Evolutionary conservation across 1,140 invertebrate species (phyloP).

Genomic region (Thereuonema tuberculata): DNA sequence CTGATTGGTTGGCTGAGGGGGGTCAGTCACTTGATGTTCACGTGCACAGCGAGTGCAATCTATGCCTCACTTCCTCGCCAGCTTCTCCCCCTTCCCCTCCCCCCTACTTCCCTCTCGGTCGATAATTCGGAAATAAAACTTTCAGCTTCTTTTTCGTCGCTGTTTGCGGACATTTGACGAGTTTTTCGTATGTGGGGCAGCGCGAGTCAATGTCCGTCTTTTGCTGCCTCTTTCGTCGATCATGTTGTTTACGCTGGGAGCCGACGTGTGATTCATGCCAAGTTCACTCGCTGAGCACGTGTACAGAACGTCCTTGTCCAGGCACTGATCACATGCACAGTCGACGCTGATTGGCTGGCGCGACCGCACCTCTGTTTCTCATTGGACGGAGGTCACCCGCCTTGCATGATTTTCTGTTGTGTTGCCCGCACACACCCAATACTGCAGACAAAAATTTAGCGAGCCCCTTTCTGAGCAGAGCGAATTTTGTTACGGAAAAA

Average conservation of each 20-base stretch:
- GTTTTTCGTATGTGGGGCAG: no score
- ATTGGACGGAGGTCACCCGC: slow-evolving; percentile 1
- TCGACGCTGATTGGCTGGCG: not conserved
- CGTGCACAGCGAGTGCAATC: no score
- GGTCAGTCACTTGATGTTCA: not conserved
- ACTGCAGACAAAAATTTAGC: no score
- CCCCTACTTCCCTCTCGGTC: not conserved
- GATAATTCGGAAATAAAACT: no score
- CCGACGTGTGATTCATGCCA: not conserved
- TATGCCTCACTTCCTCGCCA: no score
- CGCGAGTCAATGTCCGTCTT: not conserved
- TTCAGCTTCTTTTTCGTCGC: no score
- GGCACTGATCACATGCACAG: slow-evolving; percentile 2
- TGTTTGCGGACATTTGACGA: no score
- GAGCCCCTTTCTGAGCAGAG: no score
- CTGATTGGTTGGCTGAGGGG: no score
- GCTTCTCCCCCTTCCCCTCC: not conserved
- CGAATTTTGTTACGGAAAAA: no score
- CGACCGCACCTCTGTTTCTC: not conserved
- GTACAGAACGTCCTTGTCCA: not conserved
- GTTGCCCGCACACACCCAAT: not conserved
- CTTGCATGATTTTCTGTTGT: not conserved
- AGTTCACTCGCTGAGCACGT: not conserved
- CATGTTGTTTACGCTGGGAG: not conserved
- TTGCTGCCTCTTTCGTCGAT: not conserved